phyloP scores from a whole-genome alignment of 2,113 vertebrate genomes.

The Strigops habroptila region DNA sequence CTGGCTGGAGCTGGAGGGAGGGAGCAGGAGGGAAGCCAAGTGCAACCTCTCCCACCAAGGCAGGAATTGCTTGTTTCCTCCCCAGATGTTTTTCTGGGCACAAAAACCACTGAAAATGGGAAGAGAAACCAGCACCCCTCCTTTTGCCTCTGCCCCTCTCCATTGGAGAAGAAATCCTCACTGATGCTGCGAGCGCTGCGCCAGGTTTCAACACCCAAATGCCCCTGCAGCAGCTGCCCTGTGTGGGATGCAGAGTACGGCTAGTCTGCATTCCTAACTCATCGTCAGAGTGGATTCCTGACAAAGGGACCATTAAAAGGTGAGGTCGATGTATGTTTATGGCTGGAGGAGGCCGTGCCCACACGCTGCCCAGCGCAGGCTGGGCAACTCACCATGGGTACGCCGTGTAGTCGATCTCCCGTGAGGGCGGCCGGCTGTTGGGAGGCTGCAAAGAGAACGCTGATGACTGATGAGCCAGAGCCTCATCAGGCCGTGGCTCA shows the following conservation, averaged over 20 bases:
- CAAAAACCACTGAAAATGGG: not conserved
- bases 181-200: not conserved
- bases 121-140: not conserved
- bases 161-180: not conserved
- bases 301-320: fast-evolving
- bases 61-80: not conserved
- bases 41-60: not conserved
- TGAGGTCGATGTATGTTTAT: fast-evolving
- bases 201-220: not conserved
- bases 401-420: slow-evolving; percentile 87
- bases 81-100: not conserved
- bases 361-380: not conserved
- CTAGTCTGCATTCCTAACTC: fast-evolving
- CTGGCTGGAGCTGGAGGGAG: not conserved
- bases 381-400: slow-evolving; percentile 86
- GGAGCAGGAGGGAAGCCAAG: not conserved
- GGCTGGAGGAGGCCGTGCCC: not conserved
- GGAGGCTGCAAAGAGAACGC: slow-evolving; percentile 71
- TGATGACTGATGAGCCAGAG: fast-evolving
- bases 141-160: not conserved
- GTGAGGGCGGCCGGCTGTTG: slow-evolving; percentile 80
- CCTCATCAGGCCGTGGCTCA: not conserved
- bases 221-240: fast-evolving
- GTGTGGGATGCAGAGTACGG: fast-evolving
- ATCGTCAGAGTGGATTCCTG: fast-evolving